Percentiles rank a stretch among this genome's conserved stretches.
phyloP scores from a whole-genome alignment of 2,888 invertebrate genomes.

The Cremastinae sp. region DNA sequence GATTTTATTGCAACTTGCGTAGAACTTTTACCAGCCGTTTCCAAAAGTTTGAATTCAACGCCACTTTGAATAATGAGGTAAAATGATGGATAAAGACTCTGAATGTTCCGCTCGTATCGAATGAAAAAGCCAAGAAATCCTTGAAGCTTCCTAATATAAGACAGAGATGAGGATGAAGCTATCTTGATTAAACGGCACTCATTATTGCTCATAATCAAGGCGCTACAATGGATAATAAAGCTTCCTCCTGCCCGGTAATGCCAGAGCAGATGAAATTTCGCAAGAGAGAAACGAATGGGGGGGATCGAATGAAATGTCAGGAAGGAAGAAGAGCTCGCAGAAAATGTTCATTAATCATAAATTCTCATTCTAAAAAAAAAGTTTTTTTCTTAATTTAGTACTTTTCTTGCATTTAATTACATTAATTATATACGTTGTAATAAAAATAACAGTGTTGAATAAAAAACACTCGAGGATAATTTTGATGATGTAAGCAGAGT shows the following conservation, averaged over 20 bases:
- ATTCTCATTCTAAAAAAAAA: not conserved
- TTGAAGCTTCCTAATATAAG: constrained; percentile 67
- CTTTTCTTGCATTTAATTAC: too few relatives aligned
- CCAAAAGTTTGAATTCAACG: too few relatives aligned
- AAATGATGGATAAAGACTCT: not conserved
- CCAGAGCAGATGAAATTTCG: constrained; percentile 13
- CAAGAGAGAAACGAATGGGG: constrained; percentile 30
- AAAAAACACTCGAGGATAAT: too few relatives aligned
- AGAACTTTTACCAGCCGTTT: too few relatives aligned
- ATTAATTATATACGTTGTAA: too few relatives aligned
- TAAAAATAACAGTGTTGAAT: too few relatives aligned
- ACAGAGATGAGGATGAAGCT: constrained; percentile 51
- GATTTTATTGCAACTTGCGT: too few relatives aligned
- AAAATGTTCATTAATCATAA: not conserved
- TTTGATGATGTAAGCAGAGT: not conserved
- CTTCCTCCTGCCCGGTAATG: constrained; percentile 8
- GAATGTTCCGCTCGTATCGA: constrained; percentile 69
- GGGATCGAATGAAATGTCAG: constrained; percentile 5
- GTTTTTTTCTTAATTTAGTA: constrained; percentile 3
- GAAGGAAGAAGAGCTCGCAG: constrained; percentile 2
- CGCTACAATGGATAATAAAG: constrained; percentile 66
- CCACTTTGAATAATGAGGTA: not conserved
- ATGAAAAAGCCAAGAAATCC: constrained; percentile 70
- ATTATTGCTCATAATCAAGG: constrained; percentile 77
- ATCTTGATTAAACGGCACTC: constrained; percentile 66